phyloP scores from a whole-genome alignment of 2,888 invertebrate species.

The Melipona bicolor region DNA sequence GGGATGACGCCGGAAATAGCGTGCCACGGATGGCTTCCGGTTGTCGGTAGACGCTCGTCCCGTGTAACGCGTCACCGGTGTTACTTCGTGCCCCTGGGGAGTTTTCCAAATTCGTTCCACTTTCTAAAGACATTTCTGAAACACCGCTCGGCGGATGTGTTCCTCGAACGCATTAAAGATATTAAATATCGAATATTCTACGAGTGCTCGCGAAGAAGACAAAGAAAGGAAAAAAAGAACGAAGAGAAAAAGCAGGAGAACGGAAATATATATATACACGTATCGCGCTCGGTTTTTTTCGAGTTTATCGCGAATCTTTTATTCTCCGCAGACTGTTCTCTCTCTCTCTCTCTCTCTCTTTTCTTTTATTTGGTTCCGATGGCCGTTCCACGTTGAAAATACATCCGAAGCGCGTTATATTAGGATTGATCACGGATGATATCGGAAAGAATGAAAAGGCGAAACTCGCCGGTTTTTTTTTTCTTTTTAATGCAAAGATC shows the following conservation, averaged over 20 bases:
- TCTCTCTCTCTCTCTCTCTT: too few species aligned
- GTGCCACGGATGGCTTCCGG: neutral
- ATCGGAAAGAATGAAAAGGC: neutral
- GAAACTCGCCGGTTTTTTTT: neutral
- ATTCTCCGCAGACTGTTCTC: neutral
- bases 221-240: neutral
- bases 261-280: neutral
- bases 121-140: constrained; percentile 18
- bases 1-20: constrained; percentile 6
- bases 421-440: neutral
- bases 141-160: neutral
- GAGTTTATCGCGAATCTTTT: neutral
- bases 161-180: constrained; percentile 28
- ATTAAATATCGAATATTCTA: constrained; percentile 36
- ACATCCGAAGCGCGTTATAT: neutral
- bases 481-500: too few species aligned
- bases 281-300: neutral
- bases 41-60: neutral
- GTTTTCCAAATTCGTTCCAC: constrained; percentile 27
- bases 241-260: neutral
- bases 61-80: neutral
- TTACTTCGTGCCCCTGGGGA: neutral
- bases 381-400: neutral
- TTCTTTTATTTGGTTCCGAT: neutral
- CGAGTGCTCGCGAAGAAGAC: neutral